Base-by-base conservation (phyloP, 1,140 invertebrate genomes). In the Colletes gigas region DNA sequence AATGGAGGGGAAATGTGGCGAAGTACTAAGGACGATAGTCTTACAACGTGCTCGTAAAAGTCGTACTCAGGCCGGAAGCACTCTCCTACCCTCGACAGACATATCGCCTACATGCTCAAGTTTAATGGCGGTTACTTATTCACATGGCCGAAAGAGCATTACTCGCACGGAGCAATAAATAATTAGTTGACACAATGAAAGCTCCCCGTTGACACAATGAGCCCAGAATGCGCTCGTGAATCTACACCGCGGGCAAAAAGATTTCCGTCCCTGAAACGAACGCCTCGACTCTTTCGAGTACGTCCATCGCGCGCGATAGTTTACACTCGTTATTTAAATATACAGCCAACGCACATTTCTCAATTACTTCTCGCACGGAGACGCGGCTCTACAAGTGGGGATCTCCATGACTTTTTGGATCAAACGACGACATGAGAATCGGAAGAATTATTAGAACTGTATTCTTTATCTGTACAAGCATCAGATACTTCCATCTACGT, bases 71-170 rank as follows among this genome's bases (percentile, higher is more conserved):
- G 47, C 21, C 57, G 81, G 75, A 86, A 86, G 73, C 68, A 85
- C 81, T 85, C 62, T 82, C 65, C 60, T 82, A 67, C 52, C n/a
- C 70, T 55, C 54, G 68, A 84, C 84, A 77, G 65, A 75, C 74
- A 80, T 85, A 83, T 85, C 69, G 71, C 70, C 52, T 67, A 57
- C 68, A 77, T 78, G 74, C 60, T 78, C 71, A 69, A 80, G 52
- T 70, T 74, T 83, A 85, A 74, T 83, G 69, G 72, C 54, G 68
- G 59, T 86, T 86, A 86, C 59, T 86, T 85, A 83, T 83, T 83
- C 63, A 83, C 77, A 83, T 30, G 41, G 54, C 21, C 72, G 68
- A 83, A 79, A 86, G 72, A 76, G 72, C 72, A 69, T 83, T 86
- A 80, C 62, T 80, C 72, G 80, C 54, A 69, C 30, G 44, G 54